Base-by-base conservation (phyloP, 2,797 vertebrate genomes). In the Macropus fuliginosus region DNA sequence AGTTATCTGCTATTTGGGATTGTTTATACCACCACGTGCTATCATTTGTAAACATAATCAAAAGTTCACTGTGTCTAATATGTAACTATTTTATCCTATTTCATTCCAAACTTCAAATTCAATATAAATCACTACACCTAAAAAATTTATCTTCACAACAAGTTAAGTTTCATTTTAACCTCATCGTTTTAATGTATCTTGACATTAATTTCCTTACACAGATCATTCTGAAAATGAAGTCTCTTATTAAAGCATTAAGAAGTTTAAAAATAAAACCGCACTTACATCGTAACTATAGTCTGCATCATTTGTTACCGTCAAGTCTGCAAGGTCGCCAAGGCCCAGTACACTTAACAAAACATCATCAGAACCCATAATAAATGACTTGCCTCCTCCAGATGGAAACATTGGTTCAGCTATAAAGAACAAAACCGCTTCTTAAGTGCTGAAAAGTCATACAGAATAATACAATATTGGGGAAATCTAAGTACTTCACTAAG, bases 211-310 rank as follows among this genome's bases (percentile, higher is more conserved):
- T 95, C 96, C 81, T 93, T 97, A 97, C 96, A 97, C 87, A 96
- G 96, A 95, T 96, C 40, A 94, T 95, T 98, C 96, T 96, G 94
- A 96, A 93, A 98, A 74, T 50, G 96, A 97, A 96, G 97, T 57
- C 97, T 97, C 81, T 96, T 95, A 98, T 98, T 98, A 98, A 98
- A 96, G 97, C 96, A 98, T 97, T 97, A 98, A 98, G 94, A 98
- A 98, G 97, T 98, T 98, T 95, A 97, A 98, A 98, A 98, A 99
- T 98, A 98, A 98, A 99, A 98, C 97, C 98, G 96, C 97, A 99
- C 99, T 99, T 99, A 99, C 99, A 98, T 99, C 99, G 96, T 99
- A 99, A 99, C 99, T 99, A 98, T 99, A 99, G 98, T 99, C 99
- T 91, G 99, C 99, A 97, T 99, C 99, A 98, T 99, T 99, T 98